phyloP scores from a whole-genome alignment of 2,888 invertebrate genomes.

The Lasioglossum figueresi region DNA sequence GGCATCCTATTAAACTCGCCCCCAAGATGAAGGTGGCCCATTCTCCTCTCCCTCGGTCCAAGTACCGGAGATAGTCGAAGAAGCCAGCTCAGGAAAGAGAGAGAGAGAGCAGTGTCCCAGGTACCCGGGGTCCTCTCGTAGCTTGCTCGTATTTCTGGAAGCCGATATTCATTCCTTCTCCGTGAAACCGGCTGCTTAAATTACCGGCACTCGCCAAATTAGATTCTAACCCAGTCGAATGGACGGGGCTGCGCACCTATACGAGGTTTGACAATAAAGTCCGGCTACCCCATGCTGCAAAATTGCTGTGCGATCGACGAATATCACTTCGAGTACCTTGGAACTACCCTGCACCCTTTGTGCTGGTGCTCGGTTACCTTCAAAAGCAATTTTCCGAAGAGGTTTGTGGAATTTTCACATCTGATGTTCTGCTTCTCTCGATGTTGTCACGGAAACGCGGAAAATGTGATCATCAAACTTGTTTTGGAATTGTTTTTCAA shows the following conservation, averaged over 20 bases:
- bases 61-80: conserved; percentile 64
- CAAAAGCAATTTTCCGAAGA: background rate
- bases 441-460: background rate
- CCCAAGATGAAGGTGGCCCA: conserved; percentile 58
- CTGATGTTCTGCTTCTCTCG: background rate
- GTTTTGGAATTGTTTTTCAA: background rate
- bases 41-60: conserved; percentile 32
- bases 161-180: conserved; percentile 57
- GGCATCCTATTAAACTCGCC: conserved; percentile 72
- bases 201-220: conserved; percentile 49
- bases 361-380: background rate
- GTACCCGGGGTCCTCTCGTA: conserved; percentile 42
- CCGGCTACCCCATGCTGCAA: background rate
- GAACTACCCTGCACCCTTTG: background rate
- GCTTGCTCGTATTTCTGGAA: conserved; percentile 57
- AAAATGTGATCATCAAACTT: background rate
- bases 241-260: conserved; percentile 9
- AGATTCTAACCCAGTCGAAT: conserved; percentile 39
- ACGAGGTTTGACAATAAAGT: background rate
- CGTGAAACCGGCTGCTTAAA: conserved; percentile 34
- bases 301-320: background rate
- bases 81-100: background rate
- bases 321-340: background rate
- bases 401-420: background rate
- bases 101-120: conserved; percentile 40